Conservation (phyloP, 2,113 vertebrate species). For the Gasterosteus nipponicus region DNA sequence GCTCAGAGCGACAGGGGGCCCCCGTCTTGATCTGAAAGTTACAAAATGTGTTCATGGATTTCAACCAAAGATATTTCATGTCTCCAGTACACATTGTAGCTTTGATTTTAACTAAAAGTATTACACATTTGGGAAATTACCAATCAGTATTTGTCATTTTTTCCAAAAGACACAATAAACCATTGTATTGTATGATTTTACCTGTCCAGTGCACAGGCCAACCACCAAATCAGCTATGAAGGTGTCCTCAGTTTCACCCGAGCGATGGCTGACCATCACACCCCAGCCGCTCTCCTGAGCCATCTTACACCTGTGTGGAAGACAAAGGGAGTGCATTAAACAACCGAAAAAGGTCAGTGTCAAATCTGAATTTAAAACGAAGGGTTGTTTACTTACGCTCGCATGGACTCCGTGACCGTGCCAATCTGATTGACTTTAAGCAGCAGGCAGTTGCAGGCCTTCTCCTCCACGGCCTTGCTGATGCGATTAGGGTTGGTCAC, state of each 20-base stretch:
- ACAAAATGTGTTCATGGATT: conserved; percentile 1
- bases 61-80: neutral
- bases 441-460: conserved; percentile 95
- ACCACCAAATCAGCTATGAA: conserved; percentile 97
- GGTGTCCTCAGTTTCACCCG: conserved; percentile 95
- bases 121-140: no score
- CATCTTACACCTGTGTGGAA: conserved; percentile 87
- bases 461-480: conserved; percentile 87
- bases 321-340: neutral
- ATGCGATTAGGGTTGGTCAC: conserved; percentile 97
- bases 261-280: conserved; percentile 97
- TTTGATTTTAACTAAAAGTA: no score
- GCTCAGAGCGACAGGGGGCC: conserved; percentile 82
- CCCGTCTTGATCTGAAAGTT: conserved; percentile 79
- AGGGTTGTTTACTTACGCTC: conserved; percentile 86
- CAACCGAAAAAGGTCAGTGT: neutral
- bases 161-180: no score
- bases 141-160: no score
- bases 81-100: neutral
- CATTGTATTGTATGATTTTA: conserved; percentile 54
- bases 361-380: neutral
- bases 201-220: conserved; percentile 96
- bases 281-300: conserved; percentile 95
- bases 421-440: conserved; percentile 99
- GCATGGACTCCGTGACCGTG: conserved; percentile 91